Conservation (phyloP, 2,888 invertebrate genomes). For the Tachina grossa region DNA sequence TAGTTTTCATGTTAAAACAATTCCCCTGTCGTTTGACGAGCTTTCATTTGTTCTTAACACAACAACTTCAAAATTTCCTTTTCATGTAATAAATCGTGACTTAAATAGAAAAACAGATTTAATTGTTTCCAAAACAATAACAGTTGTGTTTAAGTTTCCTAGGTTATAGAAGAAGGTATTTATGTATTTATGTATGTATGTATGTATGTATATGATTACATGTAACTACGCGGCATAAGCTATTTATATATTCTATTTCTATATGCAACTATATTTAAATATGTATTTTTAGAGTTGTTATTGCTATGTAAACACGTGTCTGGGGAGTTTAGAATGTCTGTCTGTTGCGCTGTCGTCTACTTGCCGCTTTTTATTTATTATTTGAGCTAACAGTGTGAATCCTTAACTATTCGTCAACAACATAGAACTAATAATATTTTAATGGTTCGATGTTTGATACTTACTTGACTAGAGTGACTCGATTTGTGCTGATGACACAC, state of each 20-base stretch:
- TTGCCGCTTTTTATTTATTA: background rate
- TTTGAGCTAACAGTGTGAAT: background rate
- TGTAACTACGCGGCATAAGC: background rate
- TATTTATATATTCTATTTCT: background rate
- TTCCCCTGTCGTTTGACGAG: slow-evolving; percentile 6
- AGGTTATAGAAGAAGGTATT: background rate
- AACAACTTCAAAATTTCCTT: background rate
- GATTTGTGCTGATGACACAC: too few species aligned
- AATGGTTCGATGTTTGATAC: too few species aligned
- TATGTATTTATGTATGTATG: background rate
- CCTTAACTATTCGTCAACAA: background rate
- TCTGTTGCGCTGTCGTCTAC: slow-evolving; percentile 10
- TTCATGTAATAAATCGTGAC: background rate
- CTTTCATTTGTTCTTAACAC: background rate
- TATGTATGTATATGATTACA: background rate
- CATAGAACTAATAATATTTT: background rate
- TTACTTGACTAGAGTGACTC: too few species aligned
- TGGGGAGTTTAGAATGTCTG: slow-evolving; percentile 13
- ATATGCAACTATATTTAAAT: background rate
- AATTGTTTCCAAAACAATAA: slow-evolving; percentile 16
- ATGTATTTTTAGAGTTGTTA: slow-evolving; percentile 22
- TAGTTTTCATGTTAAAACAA: slow-evolving; percentile 28
- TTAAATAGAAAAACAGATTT: slow-evolving; percentile 24
- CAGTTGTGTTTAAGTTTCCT: slow-evolving; percentile 16
- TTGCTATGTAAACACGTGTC: slow-evolving; percentile 46